Base-by-base conservation (phyloP, 2,113 vertebrate genomes). In the Pteruthius melanotis region DNA sequence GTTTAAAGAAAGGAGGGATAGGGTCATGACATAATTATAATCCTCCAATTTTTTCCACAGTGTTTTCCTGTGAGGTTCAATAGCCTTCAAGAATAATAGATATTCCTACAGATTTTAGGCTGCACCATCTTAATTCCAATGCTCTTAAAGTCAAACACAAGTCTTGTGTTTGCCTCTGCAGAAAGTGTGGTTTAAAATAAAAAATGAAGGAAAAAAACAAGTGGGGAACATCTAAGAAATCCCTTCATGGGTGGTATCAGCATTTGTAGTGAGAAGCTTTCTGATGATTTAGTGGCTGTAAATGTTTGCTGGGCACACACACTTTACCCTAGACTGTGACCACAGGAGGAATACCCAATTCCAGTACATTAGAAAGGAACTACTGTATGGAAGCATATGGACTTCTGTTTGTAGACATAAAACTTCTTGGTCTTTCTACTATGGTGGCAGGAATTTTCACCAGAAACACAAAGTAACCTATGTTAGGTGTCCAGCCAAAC, bases 341-440 rank as follows among this genome's bases (percentile, higher is more conserved):
- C 49, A 23, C 10, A 18, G 30, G 14, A 60, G 30, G 14, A 60
- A 28, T 23, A 19, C 0, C 0, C 10, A 4, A 14, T 54, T 31
- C 22, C 13, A 21, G 15, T 17, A 27, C 31, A 1, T n/a, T 23
- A 69, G 47, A 57, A 49, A 49, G 47, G 49, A 87, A 35, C 11
- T 37, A 23, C 26, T 14, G 0, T 23, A 15, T 31, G 13, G 50
- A 69, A 47, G 13, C 1, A 1, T 7, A 2, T 3, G 47, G 23
- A 31, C 26, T 69, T 75, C 47, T 15, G 17, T 17, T 50, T 37
- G 21, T 37, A 63, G 19, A 27, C 19, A 59, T 31, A 15, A 40
- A 70, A 33, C 17, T 74, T 66, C 30, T 49, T 78, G 6, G 37
- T 64, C 50, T 52, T 65, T 19, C 27, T 70, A 6, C 13, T 53